Conservation (phyloP, 2,113 vertebrate species). For the Tursiops truncatus region DNA sequence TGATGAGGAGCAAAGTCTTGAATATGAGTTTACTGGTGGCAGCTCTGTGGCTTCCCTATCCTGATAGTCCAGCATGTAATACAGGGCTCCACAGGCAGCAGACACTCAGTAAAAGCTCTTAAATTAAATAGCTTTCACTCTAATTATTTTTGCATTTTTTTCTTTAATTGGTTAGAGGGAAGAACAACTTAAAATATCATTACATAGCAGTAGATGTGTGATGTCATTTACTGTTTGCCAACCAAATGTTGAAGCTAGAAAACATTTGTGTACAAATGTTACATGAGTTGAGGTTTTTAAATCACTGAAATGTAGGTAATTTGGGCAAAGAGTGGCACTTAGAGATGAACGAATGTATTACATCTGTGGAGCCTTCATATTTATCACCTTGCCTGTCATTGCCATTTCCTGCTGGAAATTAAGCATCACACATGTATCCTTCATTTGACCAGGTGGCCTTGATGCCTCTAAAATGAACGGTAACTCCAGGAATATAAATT, state of each 20-base stretch:
- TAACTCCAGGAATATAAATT: neutral
- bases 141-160: neutral
- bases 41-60: accelerated
- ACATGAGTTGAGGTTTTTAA: neutral
- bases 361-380: neutral
- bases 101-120: neutral
- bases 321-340: neutral
- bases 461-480: neutral
- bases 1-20: neutral
- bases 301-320: neutral
- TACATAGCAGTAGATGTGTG: neutral
- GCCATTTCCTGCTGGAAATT: slow-evolving; percentile 23
- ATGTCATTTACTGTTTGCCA: neutral
- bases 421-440: neutral
- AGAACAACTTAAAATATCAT: neutral
- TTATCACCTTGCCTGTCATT: neutral
- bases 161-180: neutral
- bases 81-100: accelerated
- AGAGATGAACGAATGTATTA: neutral
- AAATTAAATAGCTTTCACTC: neutral
- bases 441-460: slow-evolving; percentile 3
- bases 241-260: neutral
- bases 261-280: neutral
- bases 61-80: too few relatives aligned
- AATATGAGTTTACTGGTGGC: neutral